Evolutionary conservation across 1,140 invertebrate species (phyloP).

Genomic region (Pantala flavescens): DNA sequence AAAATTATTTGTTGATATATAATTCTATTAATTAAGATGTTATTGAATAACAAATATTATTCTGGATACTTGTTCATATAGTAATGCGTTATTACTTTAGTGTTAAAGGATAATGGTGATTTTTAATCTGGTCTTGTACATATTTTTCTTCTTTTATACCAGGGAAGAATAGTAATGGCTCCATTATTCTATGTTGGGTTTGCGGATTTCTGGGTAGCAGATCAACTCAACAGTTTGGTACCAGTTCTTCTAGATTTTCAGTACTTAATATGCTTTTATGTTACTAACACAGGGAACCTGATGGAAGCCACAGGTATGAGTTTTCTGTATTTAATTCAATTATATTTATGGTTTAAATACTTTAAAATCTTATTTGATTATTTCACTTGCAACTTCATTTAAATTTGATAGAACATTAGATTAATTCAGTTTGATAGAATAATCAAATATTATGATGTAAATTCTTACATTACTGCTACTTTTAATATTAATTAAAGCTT

Average conservation of each 20-base stretch:
- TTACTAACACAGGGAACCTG: conserved; percentile 49
- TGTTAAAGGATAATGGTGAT: not conserved
- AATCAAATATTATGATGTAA: too few species aligned
- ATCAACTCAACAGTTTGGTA: conserved; percentile 92
- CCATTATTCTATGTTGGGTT: conserved; percentile 95
- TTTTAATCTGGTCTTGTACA: not conserved
- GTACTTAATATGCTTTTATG: conserved; percentile 78
- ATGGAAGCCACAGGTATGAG: not conserved
- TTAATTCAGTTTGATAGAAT: too few species aligned
- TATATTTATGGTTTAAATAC: not conserved
- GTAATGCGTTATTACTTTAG: too few species aligned
- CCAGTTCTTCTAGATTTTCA: conserved; percentile 88
- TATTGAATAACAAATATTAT: too few species aligned
- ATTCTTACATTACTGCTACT: too few species aligned
- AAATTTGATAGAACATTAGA: too few species aligned
- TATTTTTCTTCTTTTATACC: not conserved
- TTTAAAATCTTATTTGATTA: too few species aligned
- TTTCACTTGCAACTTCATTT: too few species aligned
- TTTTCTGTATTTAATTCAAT: not conserved
- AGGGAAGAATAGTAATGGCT: conserved; percentile 62
- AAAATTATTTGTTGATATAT: too few species aligned
- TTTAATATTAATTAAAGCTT: too few species aligned
- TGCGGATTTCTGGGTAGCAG: conserved; percentile 99
- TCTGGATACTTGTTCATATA: too few species aligned
- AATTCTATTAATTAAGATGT: too few species aligned